These are phyloP conservation scores for Drosophila seguyi DNA, from an alignment of 1,140 invertebrate genomes.

Conservation along the genomic window DNA sequence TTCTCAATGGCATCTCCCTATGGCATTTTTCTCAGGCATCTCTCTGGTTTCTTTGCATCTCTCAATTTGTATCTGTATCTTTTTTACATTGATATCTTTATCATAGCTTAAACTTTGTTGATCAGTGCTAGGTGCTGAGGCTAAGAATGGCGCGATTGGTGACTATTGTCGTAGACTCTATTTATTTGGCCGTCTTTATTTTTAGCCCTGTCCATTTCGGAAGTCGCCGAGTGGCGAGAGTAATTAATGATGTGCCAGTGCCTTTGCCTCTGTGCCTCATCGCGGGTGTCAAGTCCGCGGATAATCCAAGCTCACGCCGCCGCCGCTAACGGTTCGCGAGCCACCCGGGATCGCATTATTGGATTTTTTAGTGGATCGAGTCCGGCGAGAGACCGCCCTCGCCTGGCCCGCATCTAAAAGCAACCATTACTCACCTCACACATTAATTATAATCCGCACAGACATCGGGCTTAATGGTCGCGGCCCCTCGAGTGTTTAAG, in stretches of 20 bases:
- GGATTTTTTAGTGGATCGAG: not conserved
- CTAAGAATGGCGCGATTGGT: constrained; percentile 43
- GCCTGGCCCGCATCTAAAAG: constrained; percentile 14
- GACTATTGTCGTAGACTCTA: constrained; percentile 58
- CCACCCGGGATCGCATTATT: constrained; percentile 6
- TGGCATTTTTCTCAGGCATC: too few relatives aligned
- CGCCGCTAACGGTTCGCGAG: not conserved
- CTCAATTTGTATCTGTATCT: not conserved
- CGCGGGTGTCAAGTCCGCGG: constrained; percentile 32
- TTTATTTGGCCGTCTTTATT: constrained; percentile 65
- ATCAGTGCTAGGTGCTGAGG: constrained; percentile 22
- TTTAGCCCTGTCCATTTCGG: constrained; percentile 73
- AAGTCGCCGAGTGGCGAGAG: constrained; percentile 56
- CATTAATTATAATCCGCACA: constrained; percentile 62
- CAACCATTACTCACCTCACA: constrained; percentile 62
- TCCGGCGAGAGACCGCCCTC: not conserved
- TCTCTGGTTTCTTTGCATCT: not conserved
- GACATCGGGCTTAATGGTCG: constrained; percentile 43
- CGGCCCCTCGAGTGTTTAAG: constrained; percentile 33
- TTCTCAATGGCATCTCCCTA: too few relatives aligned
- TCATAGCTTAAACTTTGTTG: constrained; percentile 1
- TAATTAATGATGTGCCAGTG: constrained; percentile 71
- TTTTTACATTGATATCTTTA: not conserved
- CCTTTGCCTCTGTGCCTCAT: not conserved
- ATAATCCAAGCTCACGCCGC: constrained; percentile 8